Evolutionary conservation across 2,888 invertebrate species (phyloP).

Genomic region (Bibio marci): DNA sequence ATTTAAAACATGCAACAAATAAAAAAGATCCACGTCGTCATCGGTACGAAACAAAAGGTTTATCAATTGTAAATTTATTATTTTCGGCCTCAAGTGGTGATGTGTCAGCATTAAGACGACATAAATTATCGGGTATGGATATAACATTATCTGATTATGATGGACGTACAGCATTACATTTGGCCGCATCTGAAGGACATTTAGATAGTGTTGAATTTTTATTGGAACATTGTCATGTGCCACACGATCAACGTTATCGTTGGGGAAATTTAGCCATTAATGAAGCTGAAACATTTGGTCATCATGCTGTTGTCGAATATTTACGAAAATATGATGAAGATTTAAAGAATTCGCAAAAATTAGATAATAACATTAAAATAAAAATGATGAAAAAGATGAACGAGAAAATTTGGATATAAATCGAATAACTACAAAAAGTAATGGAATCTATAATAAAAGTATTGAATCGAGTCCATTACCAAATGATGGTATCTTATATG

Average conservation of each 20-base stretch:
- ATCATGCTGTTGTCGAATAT: constrained; percentile 55
- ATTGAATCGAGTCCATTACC: neutral
- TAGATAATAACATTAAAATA: neutral
- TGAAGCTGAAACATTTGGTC: constrained; percentile 76
- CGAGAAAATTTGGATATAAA: too few species aligned
- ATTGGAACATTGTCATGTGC: constrained; percentile 51
- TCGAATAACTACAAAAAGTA: neutral
- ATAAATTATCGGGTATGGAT: constrained; percentile 81
- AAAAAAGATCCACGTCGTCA: constrained; percentile 87
- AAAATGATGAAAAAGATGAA: neutral
- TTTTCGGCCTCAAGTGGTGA: constrained; percentile 93
- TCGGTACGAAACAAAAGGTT: constrained; percentile 79
- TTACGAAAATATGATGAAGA: constrained; percentile 32
- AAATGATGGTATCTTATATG: too few species aligned
- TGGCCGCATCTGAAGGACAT: constrained; percentile 91
- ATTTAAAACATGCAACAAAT: constrained; percentile 76
- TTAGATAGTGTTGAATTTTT: constrained; percentile 77
- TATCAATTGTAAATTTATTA: constrained; percentile 80
- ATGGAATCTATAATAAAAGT: neutral
- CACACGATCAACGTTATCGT: constrained; percentile 44
- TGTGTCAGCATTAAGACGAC: constrained; percentile 79
- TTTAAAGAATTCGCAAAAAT: constrained; percentile 10
- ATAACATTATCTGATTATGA: constrained; percentile 90
- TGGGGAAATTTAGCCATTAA: constrained; percentile 87
- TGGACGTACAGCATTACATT: constrained; percentile 84